A percentile compares a stretch with the other conserved stretches of the same genome.
phyloP scores from a whole-genome alignment of 2,888 invertebrate genomes.

The Dryadula phaetusa region DNA sequence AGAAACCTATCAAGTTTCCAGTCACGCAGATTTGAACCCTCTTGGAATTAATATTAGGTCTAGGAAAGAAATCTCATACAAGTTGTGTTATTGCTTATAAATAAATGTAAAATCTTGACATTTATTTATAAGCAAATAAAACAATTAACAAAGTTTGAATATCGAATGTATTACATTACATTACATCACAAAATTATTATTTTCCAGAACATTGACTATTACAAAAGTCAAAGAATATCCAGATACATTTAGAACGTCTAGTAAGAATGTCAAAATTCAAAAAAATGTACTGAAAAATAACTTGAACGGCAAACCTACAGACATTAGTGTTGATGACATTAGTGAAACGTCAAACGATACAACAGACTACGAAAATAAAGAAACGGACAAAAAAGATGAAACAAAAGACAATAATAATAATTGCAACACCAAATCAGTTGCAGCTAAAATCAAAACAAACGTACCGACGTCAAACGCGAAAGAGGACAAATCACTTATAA shows the following conservation, averaged over 20 bases:
- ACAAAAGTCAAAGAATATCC: neutral
- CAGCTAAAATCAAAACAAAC: neutral
- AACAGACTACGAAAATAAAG: neutral
- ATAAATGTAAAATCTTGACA: too few species aligned
- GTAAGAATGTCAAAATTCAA: neutral
- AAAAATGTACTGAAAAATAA: neutral
- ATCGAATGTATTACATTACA: too few species aligned
- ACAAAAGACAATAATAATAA: neutral
- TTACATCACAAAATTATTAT: neutral
- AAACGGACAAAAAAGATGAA: neutral
- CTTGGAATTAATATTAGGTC: too few species aligned
- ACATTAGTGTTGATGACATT: neutral
- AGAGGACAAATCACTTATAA: neutral
- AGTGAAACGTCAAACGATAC: neutral
- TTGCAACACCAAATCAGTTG: neutral
- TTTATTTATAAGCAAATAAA: too few species aligned
- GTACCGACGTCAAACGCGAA: neutral
- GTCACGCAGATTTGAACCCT: too few species aligned
- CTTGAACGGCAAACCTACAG: neutral
- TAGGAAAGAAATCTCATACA: too few species aligned
- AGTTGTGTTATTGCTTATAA: too few species aligned
- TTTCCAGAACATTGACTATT: conserved; percentile 13
- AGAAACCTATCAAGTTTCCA: too few species aligned
- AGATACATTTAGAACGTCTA: neutral
- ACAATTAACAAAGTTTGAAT: too few species aligned